Conservation (phyloP, 1,140 invertebrate species). For the Polyergus mexicanus region DNA sequence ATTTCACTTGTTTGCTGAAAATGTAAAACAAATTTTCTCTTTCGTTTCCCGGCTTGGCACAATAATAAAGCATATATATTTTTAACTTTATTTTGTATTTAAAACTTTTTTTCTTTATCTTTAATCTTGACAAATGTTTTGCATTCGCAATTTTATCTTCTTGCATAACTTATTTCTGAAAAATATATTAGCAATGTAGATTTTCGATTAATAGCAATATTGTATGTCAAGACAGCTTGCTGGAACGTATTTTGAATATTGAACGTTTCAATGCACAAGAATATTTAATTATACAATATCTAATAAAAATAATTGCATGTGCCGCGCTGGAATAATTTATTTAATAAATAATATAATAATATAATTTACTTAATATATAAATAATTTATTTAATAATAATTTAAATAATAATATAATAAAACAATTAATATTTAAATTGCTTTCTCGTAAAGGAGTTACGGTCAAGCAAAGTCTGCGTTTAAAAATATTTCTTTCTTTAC, state of each 20-base stretch:
- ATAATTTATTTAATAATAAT: neutral
- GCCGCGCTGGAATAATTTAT: neutral
- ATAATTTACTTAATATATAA: too few relatives aligned
- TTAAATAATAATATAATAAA: neutral
- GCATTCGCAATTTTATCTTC: neutral
- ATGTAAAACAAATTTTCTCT: neutral
- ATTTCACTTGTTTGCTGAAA: conserved; percentile 28
- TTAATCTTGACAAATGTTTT: neutral
- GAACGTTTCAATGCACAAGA: neutral
- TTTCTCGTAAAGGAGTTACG: neutral
- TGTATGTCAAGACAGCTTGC: neutral
- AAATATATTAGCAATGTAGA: neutral
- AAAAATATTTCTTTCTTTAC: conserved; percentile 38
- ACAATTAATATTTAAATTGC: neutral
- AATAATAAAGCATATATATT: neutral
- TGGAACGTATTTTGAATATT: neutral
- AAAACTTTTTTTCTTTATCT: neutral
- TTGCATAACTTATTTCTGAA: conserved; percentile 2
- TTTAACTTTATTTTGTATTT: neutral
- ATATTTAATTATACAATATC: neutral
- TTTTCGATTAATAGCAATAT: conserved; percentile 4
- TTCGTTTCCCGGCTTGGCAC: neutral
- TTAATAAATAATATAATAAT: too few relatives aligned
- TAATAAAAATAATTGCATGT: neutral
- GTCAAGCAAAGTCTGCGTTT: neutral